Evolutionary conservation across 2,113 vertebrate species (phyloP).

Genomic region (Odontophorus gujanensis): DNA sequence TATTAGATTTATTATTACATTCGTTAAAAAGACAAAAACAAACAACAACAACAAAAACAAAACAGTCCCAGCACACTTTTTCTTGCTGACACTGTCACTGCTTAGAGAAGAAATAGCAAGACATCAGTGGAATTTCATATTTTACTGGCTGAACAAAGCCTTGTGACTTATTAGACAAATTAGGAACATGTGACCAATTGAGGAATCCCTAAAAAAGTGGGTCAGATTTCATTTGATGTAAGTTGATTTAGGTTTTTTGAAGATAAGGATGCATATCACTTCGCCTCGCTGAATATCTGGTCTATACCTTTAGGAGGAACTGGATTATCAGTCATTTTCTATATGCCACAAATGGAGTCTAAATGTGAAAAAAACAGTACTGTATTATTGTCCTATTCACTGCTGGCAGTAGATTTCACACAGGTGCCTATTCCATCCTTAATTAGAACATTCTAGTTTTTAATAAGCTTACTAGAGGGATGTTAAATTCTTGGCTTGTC

Average conservation of each 20-base stretch:
- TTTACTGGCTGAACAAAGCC: slow-evolving; percentile 40
- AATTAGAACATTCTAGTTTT: neutral
- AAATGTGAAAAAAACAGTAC: neutral
- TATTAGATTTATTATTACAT: too few species aligned
- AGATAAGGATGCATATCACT: neutral
- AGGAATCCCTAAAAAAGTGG: neutral
- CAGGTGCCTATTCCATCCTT: neutral
- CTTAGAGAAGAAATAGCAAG: slow-evolving; percentile 41
- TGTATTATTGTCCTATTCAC: neutral
- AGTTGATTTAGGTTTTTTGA: neutral
- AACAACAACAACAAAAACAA: neutral
- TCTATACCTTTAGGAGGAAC: neutral
- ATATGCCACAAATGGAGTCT: neutral
- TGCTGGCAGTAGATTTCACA: neutral
- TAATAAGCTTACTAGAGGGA: neutral
- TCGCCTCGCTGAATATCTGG: neutral
- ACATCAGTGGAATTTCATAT: slow-evolving; percentile 36
- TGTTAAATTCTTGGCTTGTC: neutral
- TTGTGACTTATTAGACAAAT: slow-evolving; percentile 60
- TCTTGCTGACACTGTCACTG: neutral
- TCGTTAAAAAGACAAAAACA: neutral
- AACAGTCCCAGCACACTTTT: neutral
- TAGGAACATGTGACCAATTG: neutral
- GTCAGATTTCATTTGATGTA: neutral
- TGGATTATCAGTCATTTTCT: neutral